A percentile compares a stretch with the other conserved stretches of the same genome.
Evolutionary conservation across 2,797 vertebrate species (phyloP).

Genomic region (Gobio occitaniae): DNA sequence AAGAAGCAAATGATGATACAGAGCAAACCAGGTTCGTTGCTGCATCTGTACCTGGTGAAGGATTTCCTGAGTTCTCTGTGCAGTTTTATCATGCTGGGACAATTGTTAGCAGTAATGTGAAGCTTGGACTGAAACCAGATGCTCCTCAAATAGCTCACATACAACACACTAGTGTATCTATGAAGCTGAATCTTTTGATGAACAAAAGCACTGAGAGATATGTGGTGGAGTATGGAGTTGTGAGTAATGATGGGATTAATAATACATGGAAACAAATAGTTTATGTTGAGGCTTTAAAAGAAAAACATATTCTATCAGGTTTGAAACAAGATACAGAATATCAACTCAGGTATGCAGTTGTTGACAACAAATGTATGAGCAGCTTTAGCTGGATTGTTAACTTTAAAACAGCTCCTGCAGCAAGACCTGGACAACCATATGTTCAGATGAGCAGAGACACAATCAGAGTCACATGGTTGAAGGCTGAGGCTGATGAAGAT

Average conservation of each 20-base stretch:
- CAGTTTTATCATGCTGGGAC: slow-evolving; percentile 26
- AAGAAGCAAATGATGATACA: background rate
- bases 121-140: background rate
- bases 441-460: no score
- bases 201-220: background rate
- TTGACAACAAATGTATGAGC: no score
- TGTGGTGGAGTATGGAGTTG: no score
- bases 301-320: no score
- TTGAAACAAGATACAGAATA: no score
- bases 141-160: background rate
- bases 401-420: background rate
- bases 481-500: background rate
- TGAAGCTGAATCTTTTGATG: slow-evolving; percentile 31
- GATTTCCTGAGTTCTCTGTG: background rate
- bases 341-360: no score
- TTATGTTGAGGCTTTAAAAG: no score
- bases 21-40: slow-evolving; percentile 31
- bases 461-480: slow-evolving; percentile 16
- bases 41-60: background rate
- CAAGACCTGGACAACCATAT: slow-evolving; percentile 14
- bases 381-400: no score
- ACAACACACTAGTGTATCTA: background rate
- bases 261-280: no score
- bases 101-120: slow-evolving; percentile 19
- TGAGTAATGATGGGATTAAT: no score